Evolutionary conservation across 1,140 invertebrate genomes (phyloP).

Genomic region (Zaprionus nigranus): DNA sequence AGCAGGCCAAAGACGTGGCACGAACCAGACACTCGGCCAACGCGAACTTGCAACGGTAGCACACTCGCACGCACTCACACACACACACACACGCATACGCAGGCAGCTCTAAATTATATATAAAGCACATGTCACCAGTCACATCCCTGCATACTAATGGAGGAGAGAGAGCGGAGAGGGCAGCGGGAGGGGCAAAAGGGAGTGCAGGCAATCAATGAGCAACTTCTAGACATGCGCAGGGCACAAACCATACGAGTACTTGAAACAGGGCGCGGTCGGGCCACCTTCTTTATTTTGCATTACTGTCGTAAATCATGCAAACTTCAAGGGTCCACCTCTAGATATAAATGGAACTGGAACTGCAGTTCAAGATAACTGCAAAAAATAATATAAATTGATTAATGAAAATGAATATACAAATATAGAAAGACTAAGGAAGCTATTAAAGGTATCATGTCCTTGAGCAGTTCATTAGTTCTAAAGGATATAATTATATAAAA

Average conservation of each 20-base stretch:
- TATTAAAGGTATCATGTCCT: too few relatives aligned
- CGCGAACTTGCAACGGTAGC: slow-evolving; percentile 64
- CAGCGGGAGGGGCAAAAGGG: slow-evolving; percentile 22
- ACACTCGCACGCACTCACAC: slow-evolving; percentile 10
- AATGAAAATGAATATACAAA: not conserved
- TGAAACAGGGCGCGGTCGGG: slow-evolving; percentile 56
- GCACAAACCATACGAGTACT: slow-evolving; percentile 61
- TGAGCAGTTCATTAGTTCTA: too few relatives aligned
- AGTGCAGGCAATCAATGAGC: slow-evolving; percentile 46
- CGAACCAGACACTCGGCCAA: slow-evolving; percentile 53
- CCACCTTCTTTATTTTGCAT: not conserved
- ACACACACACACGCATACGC: not conserved
- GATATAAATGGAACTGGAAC: not conserved
- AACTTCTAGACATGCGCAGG: slow-evolving; percentile 75
- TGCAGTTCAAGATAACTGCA: not conserved
- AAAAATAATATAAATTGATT: not conserved
- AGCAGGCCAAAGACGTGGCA: slow-evolving; percentile 59
- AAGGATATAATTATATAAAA: too few relatives aligned
- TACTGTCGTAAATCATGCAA: slow-evolving; percentile 54
- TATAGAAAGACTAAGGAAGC: too few relatives aligned
- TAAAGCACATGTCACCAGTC: slow-evolving; percentile 81
- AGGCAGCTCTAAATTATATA: slow-evolving; percentile 80
- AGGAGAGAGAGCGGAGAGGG: not conserved
- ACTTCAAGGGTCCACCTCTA: slow-evolving; percentile 24
- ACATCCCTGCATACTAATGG: slow-evolving; percentile 79